These are phyloP conservation scores for Vanacampus margaritifer DNA, from an alignment of 2,113 vertebrate genomes.

Conservation along the genomic window DNA sequence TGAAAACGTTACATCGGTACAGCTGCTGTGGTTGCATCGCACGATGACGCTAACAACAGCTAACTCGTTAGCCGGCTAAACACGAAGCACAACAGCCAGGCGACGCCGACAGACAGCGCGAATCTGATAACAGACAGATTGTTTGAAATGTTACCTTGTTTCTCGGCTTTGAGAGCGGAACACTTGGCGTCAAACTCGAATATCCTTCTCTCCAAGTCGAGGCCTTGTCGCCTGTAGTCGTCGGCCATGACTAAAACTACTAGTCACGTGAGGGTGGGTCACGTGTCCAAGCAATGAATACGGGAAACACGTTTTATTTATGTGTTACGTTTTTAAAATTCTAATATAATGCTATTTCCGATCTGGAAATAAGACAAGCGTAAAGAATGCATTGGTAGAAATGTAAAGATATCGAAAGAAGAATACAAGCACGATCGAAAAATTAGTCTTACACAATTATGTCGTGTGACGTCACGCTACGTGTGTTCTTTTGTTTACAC, in stretches of 20 bases:
- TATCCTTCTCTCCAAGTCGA: conserved; percentile 79
- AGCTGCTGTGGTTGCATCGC: conserved; percentile 43
- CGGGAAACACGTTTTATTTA: neutral
- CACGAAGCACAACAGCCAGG: neutral
- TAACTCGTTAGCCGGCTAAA: conserved; percentile 43
- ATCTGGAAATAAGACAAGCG: no score
- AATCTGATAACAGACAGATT: neutral
- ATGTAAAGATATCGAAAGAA: neutral
- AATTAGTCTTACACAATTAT: neutral
- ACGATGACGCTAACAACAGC: conserved; percentile 41
- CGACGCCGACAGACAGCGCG: neutral
- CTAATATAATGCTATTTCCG: neutral
- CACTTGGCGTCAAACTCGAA: conserved; percentile 78
- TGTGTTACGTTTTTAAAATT: neutral
- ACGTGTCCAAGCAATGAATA: conserved; percentile 54
- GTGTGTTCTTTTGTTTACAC: conserved; percentile 4
- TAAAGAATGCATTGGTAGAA: neutral
- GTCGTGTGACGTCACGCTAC: neutral
- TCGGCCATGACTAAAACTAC: conserved; percentile 76
- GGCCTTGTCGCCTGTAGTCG: conserved; percentile 76
- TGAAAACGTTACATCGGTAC: conserved; percentile 17
- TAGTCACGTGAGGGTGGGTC: conserved; percentile 70
- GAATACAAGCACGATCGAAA: neutral
- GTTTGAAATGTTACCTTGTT: conserved; percentile 62
- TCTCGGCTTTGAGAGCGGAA: conserved; percentile 71